phyloP scores from a whole-genome alignment of 2,797 vertebrate species.

The Hylomyscus alleni region DNA sequence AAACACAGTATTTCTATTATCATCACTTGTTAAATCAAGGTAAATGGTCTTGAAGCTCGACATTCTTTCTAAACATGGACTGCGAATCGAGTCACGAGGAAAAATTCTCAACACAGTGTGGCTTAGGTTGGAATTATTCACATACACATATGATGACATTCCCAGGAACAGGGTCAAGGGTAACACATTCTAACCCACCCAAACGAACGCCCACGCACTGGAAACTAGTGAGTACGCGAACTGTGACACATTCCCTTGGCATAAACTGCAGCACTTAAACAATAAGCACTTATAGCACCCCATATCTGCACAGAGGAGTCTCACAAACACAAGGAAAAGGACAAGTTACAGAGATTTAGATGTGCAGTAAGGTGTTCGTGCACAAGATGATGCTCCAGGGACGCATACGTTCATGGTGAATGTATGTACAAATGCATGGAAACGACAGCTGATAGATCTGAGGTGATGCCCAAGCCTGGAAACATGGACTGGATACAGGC shows the following conservation, averaged over 20 bases:
- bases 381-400: background rate
- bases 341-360: background rate
- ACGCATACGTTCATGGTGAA: background rate
- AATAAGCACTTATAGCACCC: background rate
- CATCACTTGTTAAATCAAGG: background rate
- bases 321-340: background rate
- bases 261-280: background rate
- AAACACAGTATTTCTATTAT: background rate
- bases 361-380: background rate
- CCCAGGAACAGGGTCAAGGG: background rate
- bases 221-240: background rate
- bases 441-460: background rate
- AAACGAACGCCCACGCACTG: background rate
- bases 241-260: no score
- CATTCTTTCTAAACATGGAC: background rate
- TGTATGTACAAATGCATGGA: background rate
- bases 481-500: background rate
- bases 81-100: background rate
- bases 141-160: background rate
- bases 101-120: background rate
- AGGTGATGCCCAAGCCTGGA: background rate
- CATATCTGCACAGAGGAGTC: background rate
- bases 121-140: background rate
- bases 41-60: background rate
- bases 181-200: background rate